Base-by-base conservation (phyloP, 2,888 invertebrate genomes). In the Leptothorax acervorum region DNA sequence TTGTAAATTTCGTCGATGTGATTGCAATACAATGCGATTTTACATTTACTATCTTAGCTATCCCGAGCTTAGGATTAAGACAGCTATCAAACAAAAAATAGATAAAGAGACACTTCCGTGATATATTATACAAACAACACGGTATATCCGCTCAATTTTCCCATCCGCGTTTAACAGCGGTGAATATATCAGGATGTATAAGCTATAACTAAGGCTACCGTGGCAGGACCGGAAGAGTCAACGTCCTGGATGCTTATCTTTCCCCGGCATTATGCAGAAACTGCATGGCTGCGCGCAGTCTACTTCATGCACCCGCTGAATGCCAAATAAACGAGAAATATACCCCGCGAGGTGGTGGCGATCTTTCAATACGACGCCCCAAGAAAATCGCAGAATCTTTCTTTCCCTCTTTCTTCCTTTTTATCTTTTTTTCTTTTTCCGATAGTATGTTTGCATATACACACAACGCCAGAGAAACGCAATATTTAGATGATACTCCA, bases 191-290 rank as follows among this genome's bases (percentile, higher is more conserved):
- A 35, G 48, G 35, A 28, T 68, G 35, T 55, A 45, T 35, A 60
- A 79, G 48, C 45, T 12, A 79, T 60, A 73, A 74, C 73, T 35
- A 73, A 71, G 45, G 79, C 39, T 39, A 28, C 74, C 60, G 35
- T 39, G 79, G 60, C 74, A 81, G 74, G 45, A 79, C 79, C 83
- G 45, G 51, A 68, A 35, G 63, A 42, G 63, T 23, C 57, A 84
- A 89, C 88, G 57, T 65, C 57, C 68, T 12, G 74, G 68, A 88
- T 90, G 88, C 90, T 88, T 89, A 89, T 88, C 78, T 65, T 60
- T 79, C 68, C 70, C 68, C 63, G 78, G 81, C 65, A 81, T 88
- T 88, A 84, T 86, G 73, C 63, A 86, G 84, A 84, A 88, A 89
- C 83, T 90, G 88, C 71, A 76, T 55, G 82, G 82, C 86, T 74